These are phyloP conservation scores for Helicoverpa armigera DNA, from an alignment of 1,140 invertebrate species.

Conservation along the genomic window DNA sequence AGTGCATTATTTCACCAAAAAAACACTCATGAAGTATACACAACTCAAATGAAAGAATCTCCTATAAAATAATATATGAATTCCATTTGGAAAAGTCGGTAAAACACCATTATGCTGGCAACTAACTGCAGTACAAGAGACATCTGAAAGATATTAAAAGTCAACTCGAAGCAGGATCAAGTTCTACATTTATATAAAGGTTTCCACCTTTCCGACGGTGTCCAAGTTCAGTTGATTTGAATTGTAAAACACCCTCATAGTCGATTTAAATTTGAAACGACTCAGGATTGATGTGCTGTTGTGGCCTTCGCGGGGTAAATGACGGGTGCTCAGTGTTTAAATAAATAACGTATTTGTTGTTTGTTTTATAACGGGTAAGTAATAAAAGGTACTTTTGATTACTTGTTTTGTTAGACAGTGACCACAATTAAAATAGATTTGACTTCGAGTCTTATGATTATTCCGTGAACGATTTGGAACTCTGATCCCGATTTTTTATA, in stretches of 20 bases:
- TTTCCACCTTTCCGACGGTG: conserved; percentile 62
- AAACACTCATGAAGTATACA: no score
- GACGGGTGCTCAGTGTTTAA: conserved; percentile 22
- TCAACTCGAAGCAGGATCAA: conserved; percentile 57
- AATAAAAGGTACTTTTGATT: not conserved
- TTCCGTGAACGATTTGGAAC: no score
- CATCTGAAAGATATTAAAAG: conserved; percentile 62
- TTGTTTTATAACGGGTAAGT: conserved; percentile 14
- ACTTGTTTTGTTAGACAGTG: not conserved
- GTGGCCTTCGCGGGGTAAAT: conserved; percentile 39
- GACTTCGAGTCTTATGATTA: no score
- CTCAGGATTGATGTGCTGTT: conserved; percentile 53
- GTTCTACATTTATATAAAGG: conserved; percentile 62
- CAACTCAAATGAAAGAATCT: no score
- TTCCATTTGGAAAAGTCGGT: no score
- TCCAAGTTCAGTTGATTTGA: conserved; percentile 63
- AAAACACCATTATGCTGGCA: conserved; percentile 23
- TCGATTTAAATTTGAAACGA: conserved; percentile 65
- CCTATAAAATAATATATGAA: no score
- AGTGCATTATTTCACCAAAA: no score
- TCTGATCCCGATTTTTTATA: no score
- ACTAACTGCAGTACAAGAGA: conserved; percentile 22
- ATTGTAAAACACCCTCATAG: conserved; percentile 63
- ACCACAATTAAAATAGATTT: not conserved
- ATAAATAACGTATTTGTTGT: not conserved